Evolutionary conservation across 2,797 vertebrate species (phyloP).

Genomic region (Chloroceryle amazona): DNA sequence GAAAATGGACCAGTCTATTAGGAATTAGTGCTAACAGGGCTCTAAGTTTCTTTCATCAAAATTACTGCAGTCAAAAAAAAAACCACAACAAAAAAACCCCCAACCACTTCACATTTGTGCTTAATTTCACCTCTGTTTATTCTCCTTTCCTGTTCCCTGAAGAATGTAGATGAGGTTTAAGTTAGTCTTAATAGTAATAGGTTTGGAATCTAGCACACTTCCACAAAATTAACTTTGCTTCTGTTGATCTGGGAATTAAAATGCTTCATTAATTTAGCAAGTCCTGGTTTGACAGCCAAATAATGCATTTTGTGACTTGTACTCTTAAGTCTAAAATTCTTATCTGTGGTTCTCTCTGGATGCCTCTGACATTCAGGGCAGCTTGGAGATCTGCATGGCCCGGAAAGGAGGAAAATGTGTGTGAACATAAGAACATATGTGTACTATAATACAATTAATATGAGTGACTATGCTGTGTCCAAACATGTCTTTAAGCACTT

Average conservation of each 20-base stretch:
- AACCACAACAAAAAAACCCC: neutral
- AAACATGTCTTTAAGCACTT: neutral
- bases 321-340: conserved; percentile 56
- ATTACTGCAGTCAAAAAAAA: conserved; percentile 48
- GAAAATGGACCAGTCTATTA: conserved; percentile 32
- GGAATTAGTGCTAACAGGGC: conserved; percentile 25
- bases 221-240: conserved; percentile 76
- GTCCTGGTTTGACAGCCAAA: conserved; percentile 76
- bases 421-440: neutral
- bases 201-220: conserved; percentile 75
- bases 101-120: conserved; percentile 50
- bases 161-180: conserved; percentile 76
- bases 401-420: neutral
- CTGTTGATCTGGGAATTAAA: conserved; percentile 77
- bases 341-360: conserved; percentile 1
- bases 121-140: conserved; percentile 76
- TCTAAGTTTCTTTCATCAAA: conserved; percentile 58
- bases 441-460: neutral
- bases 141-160: conserved; percentile 68
- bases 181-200: conserved; percentile 75
- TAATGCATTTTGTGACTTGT: conserved; percentile 68
- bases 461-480: neutral
- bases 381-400: neutral
- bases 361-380: conserved; percentile 10
- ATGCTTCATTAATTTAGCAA: conserved; percentile 77